Evolutionary conservation across 2,113 vertebrate genomes (phyloP).

Genomic region (Thalassarche chlororhynchos): DNA sequence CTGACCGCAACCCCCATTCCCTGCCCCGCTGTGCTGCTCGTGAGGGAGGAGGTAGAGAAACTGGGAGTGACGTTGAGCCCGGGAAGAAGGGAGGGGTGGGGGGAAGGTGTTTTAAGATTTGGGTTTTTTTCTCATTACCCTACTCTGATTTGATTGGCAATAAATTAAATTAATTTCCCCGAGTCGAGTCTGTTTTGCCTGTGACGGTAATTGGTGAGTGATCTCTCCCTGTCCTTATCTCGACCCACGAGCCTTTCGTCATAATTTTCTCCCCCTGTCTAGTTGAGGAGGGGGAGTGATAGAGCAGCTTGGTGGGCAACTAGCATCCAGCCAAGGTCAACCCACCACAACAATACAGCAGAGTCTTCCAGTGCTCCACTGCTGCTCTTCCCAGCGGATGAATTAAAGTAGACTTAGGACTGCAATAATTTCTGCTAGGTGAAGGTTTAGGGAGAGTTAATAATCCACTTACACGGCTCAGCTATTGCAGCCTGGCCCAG

Average conservation of each 20-base stretch:
- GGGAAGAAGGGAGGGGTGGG: neutral
- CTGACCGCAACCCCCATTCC: neutral
- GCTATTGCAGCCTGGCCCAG: neutral
- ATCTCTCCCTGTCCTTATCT: neutral
- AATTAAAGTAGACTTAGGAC: neutral
- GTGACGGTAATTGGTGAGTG: neutral
- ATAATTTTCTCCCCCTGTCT: neutral
- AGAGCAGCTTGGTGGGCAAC: neutral
- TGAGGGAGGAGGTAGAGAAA: neutral
- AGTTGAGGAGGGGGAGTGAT: neutral
- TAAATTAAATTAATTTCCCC: neutral
- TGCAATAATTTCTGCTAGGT: neutral
- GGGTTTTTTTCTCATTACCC: neutral
- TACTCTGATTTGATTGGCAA: neutral
- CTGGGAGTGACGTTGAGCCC: neutral
- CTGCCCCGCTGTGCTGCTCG: accelerated
- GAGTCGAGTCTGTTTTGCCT: neutral
- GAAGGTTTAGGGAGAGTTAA: neutral
- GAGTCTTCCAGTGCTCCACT: neutral
- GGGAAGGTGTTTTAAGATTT: neutral
- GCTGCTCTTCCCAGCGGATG: neutral
- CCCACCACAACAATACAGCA: neutral
- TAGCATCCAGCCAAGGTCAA: neutral
- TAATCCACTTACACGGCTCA: neutral
- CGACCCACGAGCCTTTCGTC: neutral